Base-by-base conservation (phyloP, 2,888 invertebrate species). In the Xylocampa areola region DNA sequence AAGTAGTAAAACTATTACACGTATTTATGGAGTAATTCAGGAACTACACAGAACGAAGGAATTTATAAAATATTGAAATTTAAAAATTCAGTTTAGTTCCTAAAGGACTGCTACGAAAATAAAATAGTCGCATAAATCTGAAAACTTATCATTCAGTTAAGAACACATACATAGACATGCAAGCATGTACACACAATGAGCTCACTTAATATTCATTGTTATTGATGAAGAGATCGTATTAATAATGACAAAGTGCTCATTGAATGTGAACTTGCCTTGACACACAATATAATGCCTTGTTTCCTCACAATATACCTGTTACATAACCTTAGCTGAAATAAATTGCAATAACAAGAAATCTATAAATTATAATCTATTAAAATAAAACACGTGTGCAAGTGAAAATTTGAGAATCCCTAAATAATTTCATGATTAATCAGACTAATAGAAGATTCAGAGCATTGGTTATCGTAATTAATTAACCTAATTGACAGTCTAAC, bases 1-100 rank as follows among this genome's bases (percentile, higher is more conserved):
- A 68, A 74, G 65, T 61, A 68, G n/a, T n/a, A n/a, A n/a, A n/a
- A n/a, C n/a, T 51, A 61, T 74, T 65, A 65, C 54, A 73, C 40
- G 16, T n/a, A 47, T 60, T 33, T 8, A 16, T 17, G n/a, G 1
- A n/a, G 52, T 39, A 29, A 44, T 27, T 6, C 33, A 61, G 41
- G 50, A 61, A 27, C 65, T 57, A 41, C 16, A 64, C 45, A 11
- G 21, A 68, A 59, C 23, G 2, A 7, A 4, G 39, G 14, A 36
- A 27, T 16, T 29, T 27, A 41, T 36, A 49, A 61, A 53, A 54
- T 39, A 19, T 54, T 51, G 36, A 13, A 44, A 49, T 14, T 33
- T 47, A 10, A 17, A 0, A 27, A 27, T 48, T 40, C 33, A 2
- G 29, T 40, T 17, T 17, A 73, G 50, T 27, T 45, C 35, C 36